Evolutionary conservation across 1,140 invertebrate species (phyloP).

Genomic region (Lucilia sericata): DNA sequence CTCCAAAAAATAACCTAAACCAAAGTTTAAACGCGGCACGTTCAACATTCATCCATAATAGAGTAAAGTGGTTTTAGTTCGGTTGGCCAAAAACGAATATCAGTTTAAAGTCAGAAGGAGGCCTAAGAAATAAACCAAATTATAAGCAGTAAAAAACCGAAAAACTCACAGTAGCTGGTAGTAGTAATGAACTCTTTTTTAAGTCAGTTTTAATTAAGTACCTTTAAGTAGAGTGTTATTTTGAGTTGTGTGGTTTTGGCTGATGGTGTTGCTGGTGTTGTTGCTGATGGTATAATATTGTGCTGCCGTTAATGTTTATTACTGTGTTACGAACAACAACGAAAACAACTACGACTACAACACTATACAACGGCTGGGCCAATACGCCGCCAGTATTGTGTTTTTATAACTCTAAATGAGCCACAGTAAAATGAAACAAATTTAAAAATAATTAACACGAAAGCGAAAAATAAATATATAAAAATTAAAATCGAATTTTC

Average conservation of each 20-base stretch:
- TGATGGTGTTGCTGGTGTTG: neutral
- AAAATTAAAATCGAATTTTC: neutral
- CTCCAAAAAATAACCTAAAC: neutral
- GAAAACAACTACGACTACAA: neutral
- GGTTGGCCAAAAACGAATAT: neutral
- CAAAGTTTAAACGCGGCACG: slow-evolving; percentile 25
- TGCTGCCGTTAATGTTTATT: slow-evolving; percentile 6
- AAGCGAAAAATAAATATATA: neutral
- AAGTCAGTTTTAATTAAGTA: slow-evolving; percentile 67
- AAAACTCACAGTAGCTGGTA: slow-evolving; percentile 57
- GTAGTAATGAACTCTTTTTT: slow-evolving; percentile 63
- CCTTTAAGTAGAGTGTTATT: slow-evolving; percentile 40
- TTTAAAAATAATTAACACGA: slow-evolving; percentile 16
- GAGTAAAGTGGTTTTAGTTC: slow-evolving; percentile 14
- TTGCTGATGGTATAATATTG: neutral
- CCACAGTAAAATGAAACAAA: neutral
- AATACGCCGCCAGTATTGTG: slow-evolving; percentile 4
- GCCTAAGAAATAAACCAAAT: neutral
- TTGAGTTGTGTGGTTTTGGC: slow-evolving; percentile 8
- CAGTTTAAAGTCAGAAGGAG: slow-evolving; percentile 10
- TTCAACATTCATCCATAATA: neutral
- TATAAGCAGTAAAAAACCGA: neutral
- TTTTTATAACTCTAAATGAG: neutral
- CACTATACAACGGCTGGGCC: neutral
- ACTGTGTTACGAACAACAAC: slow-evolving; percentile 15